Conservation (phyloP, 1,140 invertebrate species). For the Drosophila ohnishii region DNA sequence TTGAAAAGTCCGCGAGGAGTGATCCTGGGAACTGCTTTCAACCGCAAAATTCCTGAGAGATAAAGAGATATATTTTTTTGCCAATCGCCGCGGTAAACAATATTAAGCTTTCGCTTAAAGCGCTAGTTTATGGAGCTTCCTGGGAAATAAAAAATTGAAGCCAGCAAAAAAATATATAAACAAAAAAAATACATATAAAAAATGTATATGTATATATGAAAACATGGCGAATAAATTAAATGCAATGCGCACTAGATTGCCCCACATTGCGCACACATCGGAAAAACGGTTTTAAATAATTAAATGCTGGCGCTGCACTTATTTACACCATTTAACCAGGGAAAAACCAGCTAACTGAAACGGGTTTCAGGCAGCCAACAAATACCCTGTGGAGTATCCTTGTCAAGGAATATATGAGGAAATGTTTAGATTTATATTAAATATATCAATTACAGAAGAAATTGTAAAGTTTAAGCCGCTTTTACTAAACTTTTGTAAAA, state of each 20-base stretch:
- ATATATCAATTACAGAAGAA: background rate
- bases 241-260: slow-evolving; percentile 37
- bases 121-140: slow-evolving; percentile 40
- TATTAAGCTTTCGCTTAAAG: slow-evolving; percentile 46
- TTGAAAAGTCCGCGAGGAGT: slow-evolving; percentile 45
- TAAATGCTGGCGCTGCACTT: slow-evolving; percentile 50
- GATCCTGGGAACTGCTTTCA: slow-evolving; percentile 3
- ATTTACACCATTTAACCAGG: slow-evolving; percentile 35
- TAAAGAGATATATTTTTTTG: slow-evolving; percentile 47
- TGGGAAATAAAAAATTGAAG: slow-evolving; percentile 13
- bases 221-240: slow-evolving; percentile 50
- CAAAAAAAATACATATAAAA: slow-evolving; percentile 23
- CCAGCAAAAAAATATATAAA: slow-evolving; percentile 7
- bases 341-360: slow-evolving; percentile 2
- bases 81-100: slow-evolving; percentile 33
- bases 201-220: background rate
- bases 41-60: slow-evolving; percentile 8
- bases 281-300: slow-evolving; percentile 62
- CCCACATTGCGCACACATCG: slow-evolving; percentile 18
- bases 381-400: slow-evolving; percentile 1
- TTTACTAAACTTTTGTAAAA: no score
- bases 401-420: background rate
- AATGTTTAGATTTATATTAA: background rate
- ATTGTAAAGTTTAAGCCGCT: no score
- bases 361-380: background rate